Evolutionary conservation across 2,797 vertebrate genomes (phyloP).

Genomic region (Emys orbicularis): DNA sequence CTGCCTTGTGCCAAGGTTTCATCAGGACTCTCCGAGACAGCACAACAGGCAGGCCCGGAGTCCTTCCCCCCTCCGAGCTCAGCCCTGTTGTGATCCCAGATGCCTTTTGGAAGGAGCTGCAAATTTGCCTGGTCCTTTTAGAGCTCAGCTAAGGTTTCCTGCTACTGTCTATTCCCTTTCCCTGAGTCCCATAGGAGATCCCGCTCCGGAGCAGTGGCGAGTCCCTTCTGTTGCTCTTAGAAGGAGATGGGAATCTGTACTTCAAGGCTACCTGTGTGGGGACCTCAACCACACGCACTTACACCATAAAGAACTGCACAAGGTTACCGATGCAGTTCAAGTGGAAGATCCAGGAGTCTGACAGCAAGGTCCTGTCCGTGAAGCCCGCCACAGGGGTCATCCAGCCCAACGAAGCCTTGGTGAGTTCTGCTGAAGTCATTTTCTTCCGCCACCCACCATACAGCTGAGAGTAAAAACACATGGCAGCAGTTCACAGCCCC

Average conservation of each 20-base stretch:
- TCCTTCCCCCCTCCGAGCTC: not conserved
- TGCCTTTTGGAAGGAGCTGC: not conserved
- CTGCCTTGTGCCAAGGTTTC: slow-evolving; percentile 1
- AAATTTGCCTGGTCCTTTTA: not conserved
- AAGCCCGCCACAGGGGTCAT: slow-evolving; percentile 86
- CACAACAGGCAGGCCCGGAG: not conserved
- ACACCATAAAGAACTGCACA: slow-evolving; percentile 87
- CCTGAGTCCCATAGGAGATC: slow-evolving; percentile 83
- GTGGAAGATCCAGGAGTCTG: slow-evolving; percentile 86
- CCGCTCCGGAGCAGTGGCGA: slow-evolving; percentile 84
- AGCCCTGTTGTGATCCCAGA: not conserved
- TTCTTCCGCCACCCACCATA: not conserved
- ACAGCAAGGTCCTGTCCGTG: slow-evolving; percentile 84
- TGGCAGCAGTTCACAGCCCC: not conserved
- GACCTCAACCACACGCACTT: slow-evolving; percentile 76
- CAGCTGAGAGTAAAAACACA: not conserved
- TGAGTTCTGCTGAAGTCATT: slow-evolving; percentile 72
- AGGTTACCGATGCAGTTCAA: slow-evolving; percentile 87
- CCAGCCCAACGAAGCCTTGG: slow-evolving; percentile 89
- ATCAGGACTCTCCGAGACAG: not conserved
- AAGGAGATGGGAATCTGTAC: slow-evolving; percentile 83
- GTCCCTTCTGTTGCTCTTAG: slow-evolving; percentile 83
- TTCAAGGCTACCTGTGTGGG: slow-evolving; percentile 90
- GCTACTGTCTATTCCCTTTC: not conserved
- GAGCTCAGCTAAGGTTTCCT: not conserved